Evolutionary conservation across 2,113 vertebrate species (phyloP), one percentile per base, ranked within the genome.

Genomic region (Orientallactaga bullata): DNA sequence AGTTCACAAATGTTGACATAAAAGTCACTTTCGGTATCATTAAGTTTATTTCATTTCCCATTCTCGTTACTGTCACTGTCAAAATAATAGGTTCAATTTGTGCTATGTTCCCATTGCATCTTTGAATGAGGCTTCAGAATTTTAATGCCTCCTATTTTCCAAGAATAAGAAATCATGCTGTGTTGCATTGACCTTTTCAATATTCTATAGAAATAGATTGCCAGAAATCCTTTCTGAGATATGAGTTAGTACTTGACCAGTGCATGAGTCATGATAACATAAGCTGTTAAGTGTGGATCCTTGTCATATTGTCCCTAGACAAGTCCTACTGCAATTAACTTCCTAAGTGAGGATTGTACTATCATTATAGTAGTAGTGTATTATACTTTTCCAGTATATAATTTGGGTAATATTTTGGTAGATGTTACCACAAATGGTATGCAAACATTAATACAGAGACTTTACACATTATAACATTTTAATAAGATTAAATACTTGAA

Each of bases 131-230:
- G 95, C 89, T 93, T 21, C 88, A 71, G 91, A 97, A 97, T 97
- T 98, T 97, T 97, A 97, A 96, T 97, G 91, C 66, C 85, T 96
- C 77, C 72, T 96, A 93, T 95, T 97, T 97, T 96, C 82, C 97
- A 96, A 97, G 87, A 97, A 97, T 96, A 97, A 96, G 73, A 87
- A 69, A 79, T 89, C 69, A 39, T 63, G 58, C 28, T 92, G 71
- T 82, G 96, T 93, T 89, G 89, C 77, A 55, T 35, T 98, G 97
- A 98, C 96, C 97, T 98, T 98, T 98, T 97, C 95, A 97, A 24
- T 97, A 97, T 96, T 97, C 96, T 83, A 88, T 63, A 85, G 71
- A 96, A 95, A 94, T 0, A 7, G 32, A 92, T 93, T 93, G 65
- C 60, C 97, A 87, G 81, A 95, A 91, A 77, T 24, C 66, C 68